Evolutionary conservation across 2,113 vertebrate genomes (phyloP).

Genomic region (Anthoscopus minutus): DNA sequence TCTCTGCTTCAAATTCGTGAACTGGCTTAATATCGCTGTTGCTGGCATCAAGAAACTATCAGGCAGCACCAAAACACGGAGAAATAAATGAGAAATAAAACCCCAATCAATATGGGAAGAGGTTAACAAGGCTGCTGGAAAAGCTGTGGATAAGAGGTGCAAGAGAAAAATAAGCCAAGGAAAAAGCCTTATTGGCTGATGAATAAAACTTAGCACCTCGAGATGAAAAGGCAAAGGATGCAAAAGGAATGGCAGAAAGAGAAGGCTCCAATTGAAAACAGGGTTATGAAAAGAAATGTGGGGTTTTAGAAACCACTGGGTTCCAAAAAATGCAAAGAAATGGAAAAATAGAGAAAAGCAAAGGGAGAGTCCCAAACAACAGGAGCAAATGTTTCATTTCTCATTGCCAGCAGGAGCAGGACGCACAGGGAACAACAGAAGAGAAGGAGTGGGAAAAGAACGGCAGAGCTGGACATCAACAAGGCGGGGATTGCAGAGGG

Average conservation of each 20-base stretch:
- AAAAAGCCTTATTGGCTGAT: not conserved
- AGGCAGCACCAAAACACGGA: not conserved
- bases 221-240: not conserved
- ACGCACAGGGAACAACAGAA: not conserved
- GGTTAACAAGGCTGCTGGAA: accelerated
- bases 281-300: not conserved
- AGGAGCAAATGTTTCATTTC: not conserved
- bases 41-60: not conserved
- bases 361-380: not conserved
- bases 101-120: accelerated
- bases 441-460: accelerated
- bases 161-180: not conserved
- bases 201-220: not conserved
- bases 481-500: accelerated
- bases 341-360: not conserved
- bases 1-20: not conserved
- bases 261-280: not conserved
- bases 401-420: not conserved
- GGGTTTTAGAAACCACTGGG: accelerated
- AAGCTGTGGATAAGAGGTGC: not conserved
- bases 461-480: accelerated
- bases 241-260: not conserved
- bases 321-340: not conserved
- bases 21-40: not conserved
- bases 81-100: not conserved